Evolutionary conservation across 92 coral and sea anemone species (phyloP).

Genomic region (Palythoa grandiflora): DNA sequence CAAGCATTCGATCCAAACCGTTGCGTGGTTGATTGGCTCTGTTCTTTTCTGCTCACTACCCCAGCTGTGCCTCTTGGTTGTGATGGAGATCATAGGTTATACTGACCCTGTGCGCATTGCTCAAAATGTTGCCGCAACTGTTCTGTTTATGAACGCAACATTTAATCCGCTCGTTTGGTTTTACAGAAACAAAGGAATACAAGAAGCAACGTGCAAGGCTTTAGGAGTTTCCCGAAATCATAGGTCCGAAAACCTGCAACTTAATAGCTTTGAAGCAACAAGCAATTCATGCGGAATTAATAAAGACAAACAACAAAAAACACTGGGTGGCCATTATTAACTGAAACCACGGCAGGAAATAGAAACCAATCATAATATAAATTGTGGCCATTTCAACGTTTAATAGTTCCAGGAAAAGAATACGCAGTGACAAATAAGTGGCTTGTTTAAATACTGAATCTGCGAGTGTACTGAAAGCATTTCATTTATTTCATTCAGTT

Average conservation of each 20-base stretch:
- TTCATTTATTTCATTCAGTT: too few species aligned
- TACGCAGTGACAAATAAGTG: too few species aligned
- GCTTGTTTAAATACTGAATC: too few species aligned
- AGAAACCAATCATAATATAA: neutral
- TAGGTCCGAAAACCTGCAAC: neutral
- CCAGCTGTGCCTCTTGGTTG: conserved; percentile 18
- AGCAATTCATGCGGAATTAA: too few species aligned
- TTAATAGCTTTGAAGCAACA: neutral
- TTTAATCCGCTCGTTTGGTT: conserved; percentile 39
- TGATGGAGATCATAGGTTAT: conserved; percentile 6
- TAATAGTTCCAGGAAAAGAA: too few species aligned
- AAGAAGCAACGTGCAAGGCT: conserved; percentile 13
- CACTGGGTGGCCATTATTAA: neutral
- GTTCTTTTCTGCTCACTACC: conserved; percentile 32
- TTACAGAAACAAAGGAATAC: conserved; percentile 17
- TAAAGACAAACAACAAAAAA: neutral
- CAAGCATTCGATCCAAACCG: conserved; percentile 36
- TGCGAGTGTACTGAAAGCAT: too few species aligned
- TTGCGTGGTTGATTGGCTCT: conserved; percentile 36
- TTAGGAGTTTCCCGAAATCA: neutral
- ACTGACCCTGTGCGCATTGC: conserved; percentile 42
- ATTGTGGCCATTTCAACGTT: neutral
- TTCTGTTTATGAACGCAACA: conserved; percentile 39
- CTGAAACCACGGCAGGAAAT: neutral
- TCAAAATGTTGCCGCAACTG: conserved; percentile 33